These are phyloP conservation scores for Crocuta crocuta DNA, from an alignment of 2,113 vertebrate genomes.

Conservation along the genomic window DNA sequence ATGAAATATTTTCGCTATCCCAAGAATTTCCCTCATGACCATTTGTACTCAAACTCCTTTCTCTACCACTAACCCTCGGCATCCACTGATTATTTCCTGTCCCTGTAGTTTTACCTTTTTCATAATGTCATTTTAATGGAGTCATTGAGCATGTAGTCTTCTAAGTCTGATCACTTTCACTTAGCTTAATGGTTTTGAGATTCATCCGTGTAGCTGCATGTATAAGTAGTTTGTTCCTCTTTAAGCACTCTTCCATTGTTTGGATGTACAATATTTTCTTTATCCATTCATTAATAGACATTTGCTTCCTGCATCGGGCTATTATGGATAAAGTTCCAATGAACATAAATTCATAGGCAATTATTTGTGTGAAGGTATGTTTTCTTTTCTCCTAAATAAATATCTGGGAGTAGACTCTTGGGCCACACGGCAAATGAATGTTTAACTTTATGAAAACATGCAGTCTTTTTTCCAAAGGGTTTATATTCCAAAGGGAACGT, in stretches of 20 bases:
- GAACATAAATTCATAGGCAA: background rate
- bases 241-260: background rate
- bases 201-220: background rate
- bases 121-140: background rate
- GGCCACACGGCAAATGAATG: background rate
- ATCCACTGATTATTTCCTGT: background rate
- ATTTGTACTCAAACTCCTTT: background rate
- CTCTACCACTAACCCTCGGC: background rate
- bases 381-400: background rate
- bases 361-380: background rate
- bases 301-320: background rate
- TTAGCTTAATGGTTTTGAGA: background rate
- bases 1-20: background rate
- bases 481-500: background rate
- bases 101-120: background rate
- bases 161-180: background rate
- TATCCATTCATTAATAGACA: background rate
- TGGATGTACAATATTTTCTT: background rate
- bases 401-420: background rate
- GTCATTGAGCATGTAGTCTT: background rate
- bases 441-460: background rate
- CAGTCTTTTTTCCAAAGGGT: background rate
- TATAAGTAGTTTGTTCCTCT: background rate
- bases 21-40: background rate
- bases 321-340: background rate